Evolutionary conservation across 2,113 vertebrate genomes (phyloP), one percentile per base, ranked within the genome.

Genomic region (Xiphorhynchus elegans): DNA sequence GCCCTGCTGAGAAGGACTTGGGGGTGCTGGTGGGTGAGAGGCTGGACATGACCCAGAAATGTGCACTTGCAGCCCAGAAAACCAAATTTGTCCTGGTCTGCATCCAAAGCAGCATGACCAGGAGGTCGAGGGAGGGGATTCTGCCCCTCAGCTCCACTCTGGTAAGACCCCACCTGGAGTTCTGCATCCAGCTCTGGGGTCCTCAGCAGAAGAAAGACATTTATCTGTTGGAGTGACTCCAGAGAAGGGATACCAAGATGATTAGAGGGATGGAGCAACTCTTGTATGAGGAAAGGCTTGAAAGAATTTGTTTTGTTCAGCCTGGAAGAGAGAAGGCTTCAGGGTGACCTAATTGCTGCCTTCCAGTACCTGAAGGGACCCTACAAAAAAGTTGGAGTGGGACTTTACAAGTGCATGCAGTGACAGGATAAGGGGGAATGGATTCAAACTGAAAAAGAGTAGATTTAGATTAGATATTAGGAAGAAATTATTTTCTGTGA

Each of bases 191-290:
- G 24, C n/a, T 49, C 75, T 72, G 85, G 66, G 29, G 1, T 9
- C 8, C n/a, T 9, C 66, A 56, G 58, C 75, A 87, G 49, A 49
- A 49, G 19, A 29, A 21, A 20, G 40, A 56, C 85, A 47, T 2
- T 2, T 40, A 7, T 0, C n/a, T 39, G 47, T 2, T 62, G 47
- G 5, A 40, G 24, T 0, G 2, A 58, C 3, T 2, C 18, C 50
- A 58, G 31, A 35, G 7, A 8, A 31, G 26, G 19, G 28, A 1
- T 15, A 4, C 0, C 3, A 40, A 75, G 35, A 11, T 35, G 42
- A 42, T 35, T 2, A 42, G 29, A 64, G 9, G 20, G 29, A 21
- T 49, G 58, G 40, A 49, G 16, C 1, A 49, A 17, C 5, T 42
- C 31, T 64, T 2, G 31, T 63, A 4, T 1, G 5, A 42, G 25